A percentile compares a stretch with the other conserved stretches of the same genome.
phyloP scores from a whole-genome alignment of 2,113 vertebrate genomes.

The human (Homo sapiens) region GRCh38 chr2:160507001-160507500 shows the following conservation, averaged over 20 bases:
- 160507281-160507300: neutral
- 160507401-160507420: neutral
- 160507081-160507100: neutral
- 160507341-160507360: neutral
- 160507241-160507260: neutral
- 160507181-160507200: slow-evolving; percentile 4
- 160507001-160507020: too few species aligned
- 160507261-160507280: neutral
- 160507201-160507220: neutral
- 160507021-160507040: too few species aligned
- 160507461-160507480: neutral
- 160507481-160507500: neutral
- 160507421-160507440: neutral
- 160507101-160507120: neutral
- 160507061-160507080: too few species aligned
- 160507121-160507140: neutral
- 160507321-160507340: slow-evolving; percentile 1
- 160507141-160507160: neutral
- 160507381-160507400: neutral
- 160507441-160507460: neutral
- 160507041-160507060: too few species aligned
- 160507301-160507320: neutral
- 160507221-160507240: neutral
- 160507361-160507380: neutral
- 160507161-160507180: slow-evolving; percentile 30